Evolutionary conservation across 2,888 invertebrate genomes (phyloP).

Genomic region (Aproaerema taeniolella): DNA sequence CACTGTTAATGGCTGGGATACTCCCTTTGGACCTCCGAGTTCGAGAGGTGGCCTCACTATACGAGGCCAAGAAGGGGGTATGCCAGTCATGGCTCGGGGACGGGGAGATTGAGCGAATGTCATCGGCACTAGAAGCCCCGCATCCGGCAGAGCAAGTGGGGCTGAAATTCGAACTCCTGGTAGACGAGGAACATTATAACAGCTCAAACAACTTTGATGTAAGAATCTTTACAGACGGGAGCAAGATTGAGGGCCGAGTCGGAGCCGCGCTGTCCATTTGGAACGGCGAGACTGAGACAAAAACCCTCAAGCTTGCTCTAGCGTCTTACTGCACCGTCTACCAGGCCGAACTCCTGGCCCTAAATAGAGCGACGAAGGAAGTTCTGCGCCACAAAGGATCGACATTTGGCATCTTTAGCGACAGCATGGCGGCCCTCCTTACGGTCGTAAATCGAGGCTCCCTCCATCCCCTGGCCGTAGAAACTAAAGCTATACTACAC

Average conservation of each 20-base stretch:
- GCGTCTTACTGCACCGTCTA: conserved; percentile 4
- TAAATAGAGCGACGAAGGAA: background rate
- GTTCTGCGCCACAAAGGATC: background rate
- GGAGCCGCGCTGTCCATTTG: conserved; percentile 8
- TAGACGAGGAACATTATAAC: background rate
- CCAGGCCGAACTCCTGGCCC: conserved; percentile 6
- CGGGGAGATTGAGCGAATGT: conserved; percentile 16
- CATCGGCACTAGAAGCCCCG: background rate
- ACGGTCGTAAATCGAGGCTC: background rate
- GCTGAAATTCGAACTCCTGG: conserved; percentile 3
- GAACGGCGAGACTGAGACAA: background rate
- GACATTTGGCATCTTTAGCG: background rate
- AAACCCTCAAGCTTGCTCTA: conserved; percentile 6
- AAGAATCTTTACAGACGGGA: conserved; percentile 19
- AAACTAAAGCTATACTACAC: background rate
- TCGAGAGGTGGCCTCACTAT: conserved; percentile 18
- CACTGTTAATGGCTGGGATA: conserved; percentile 14
- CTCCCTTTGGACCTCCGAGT: conserved; percentile 4
- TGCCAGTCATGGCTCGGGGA: conserved; percentile 8
- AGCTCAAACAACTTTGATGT: background rate
- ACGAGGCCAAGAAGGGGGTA: conserved; percentile 16
- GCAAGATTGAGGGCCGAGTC: conserved; percentile 15
- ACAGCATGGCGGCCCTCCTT: conserved; percentile 1
- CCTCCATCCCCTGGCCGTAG: conserved; percentile 1
- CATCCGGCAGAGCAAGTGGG: conserved; percentile 7